Evolutionary conservation across 2,113 vertebrate species (phyloP), one percentile per base, ranked within the genome.

Genomic region (Electrona antarctica): DNA sequence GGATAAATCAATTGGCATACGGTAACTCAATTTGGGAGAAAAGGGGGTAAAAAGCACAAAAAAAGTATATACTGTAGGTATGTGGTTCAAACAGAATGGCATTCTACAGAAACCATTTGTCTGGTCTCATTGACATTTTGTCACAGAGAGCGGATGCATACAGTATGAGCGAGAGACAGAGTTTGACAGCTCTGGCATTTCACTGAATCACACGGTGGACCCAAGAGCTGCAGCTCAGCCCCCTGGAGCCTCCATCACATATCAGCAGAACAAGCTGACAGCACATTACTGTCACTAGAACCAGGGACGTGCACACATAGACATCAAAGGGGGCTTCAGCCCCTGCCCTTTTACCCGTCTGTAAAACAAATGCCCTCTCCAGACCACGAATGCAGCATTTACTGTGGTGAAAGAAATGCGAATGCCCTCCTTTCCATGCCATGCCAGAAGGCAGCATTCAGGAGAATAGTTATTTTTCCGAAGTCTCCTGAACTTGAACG

Each of bases 171-270:
- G 56, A 78, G 71, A 78, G 80, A 78, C 69, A 52, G 74, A 56
- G 63, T 85, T 75, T 85, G 88, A 85, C 87, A 88, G 85, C 74
- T 33, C 69, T 88, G 90, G 71, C 85, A 87, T 88, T 88, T 88
- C 76, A 79, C 78, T 89, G 77, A 87, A 87, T 90, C 85, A 88
- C 71, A 82, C 60, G 28, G 69, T 0, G 5, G 63, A 41, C 33
- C 76, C 79, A 56, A 60, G 33, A n/a, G 61, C 79, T 67, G 69
- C 83, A 78, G 75, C 83, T 79, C 73, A 71, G 56, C 52, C 64
- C 52, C 71, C 74, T 52, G 63, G 60, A 78, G 80, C 72, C 65
- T 56, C 46, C 64, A 75, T 80, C 81, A 76, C 85, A 81, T 64
- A 79, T 90, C 80, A 61, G 56, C 60, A 47, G 52, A 81, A 82